Base-by-base conservation (phyloP, 2,113 vertebrate genomes). In the Ranitomeya imitator region DNA sequence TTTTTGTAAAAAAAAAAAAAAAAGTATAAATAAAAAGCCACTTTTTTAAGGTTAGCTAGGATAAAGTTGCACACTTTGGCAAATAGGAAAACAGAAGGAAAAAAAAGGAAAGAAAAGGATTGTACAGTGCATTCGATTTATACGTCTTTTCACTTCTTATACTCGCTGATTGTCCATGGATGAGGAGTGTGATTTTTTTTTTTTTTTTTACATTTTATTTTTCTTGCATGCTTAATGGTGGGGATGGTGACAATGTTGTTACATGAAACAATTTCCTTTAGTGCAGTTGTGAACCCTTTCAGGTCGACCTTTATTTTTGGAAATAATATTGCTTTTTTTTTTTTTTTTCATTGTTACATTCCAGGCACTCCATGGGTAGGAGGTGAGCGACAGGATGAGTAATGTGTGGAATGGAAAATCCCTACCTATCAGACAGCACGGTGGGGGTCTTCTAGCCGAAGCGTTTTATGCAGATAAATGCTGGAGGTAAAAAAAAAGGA, bases 61-160 rank as follows among this genome's bases (percentile, higher is more conserved):
- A 92, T 79, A 90, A 94, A 91, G 90, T 89, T 92, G 85, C 92
- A 95, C 91, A 94, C 92, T 95, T 96, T 95, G 94, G 94, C 91
- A 87, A 95, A 92, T 87, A 55, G 63, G 15, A 91, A 13, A 87
- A 73, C 15, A 91, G 10, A 74, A 65, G 69, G n/a, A 77, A 84
- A 84, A 83, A 85, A 60, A 59, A 87, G 63, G 57, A 90, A 89
- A 85, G 74, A 88, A 90, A 92, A 90, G 92, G 92, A 93, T 91
- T 93, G 92, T 95, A 95, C 93, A 95, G 94, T 96, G 95, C 94
- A 93, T 94, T 94, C 92, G 92, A 93, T 94, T 89, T 69, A 90
- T 69, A 90, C 37, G 86, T 14, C 31, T 91, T 86, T 90, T 90
- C 31, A 31, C 26, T 71, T 31, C 5, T 69, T 18, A 71, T 92